Conservation (phyloP, 2,797 vertebrate species). For the Hapalemur alaotrensis region DNA sequence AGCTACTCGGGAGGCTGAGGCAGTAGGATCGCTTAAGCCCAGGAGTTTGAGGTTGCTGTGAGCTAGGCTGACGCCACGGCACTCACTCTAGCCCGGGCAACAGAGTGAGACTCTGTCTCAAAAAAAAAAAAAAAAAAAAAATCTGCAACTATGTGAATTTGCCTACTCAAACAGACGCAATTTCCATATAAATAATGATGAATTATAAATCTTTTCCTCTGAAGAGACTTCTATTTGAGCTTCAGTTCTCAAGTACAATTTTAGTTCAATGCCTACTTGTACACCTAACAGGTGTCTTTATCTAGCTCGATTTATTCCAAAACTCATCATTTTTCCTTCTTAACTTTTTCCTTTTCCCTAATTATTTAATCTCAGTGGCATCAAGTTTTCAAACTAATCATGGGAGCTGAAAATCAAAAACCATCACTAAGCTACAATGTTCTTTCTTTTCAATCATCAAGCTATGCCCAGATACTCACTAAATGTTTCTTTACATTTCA, state of each 20-base stretch:
- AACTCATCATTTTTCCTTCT: background rate
- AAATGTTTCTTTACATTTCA: background rate
- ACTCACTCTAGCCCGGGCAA: no score
- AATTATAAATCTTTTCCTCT: background rate
- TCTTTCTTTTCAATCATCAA: background rate
- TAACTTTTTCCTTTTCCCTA: background rate
- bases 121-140: no score
- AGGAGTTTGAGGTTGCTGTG: no score
- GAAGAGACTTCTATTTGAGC: background rate
- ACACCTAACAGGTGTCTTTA: background rate
- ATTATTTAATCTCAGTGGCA: background rate
- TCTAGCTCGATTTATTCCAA: background rate
- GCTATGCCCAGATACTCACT: background rate
- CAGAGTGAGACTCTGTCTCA: no score
- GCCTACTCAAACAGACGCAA: background rate
- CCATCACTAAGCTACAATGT: background rate
- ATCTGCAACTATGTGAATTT: background rate
- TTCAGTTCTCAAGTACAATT: background rate
- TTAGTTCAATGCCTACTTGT: background rate
- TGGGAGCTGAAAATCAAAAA: background rate
- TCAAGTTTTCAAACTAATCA: background rate
- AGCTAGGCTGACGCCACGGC: no score
- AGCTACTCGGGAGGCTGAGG: no score
- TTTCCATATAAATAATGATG: background rate
- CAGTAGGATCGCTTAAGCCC: no score